Percentiles rank a stretch among this genome's conserved stretches.
phyloP scores from a whole-genome alignment of 2,113 vertebrate genomes.

The Calidris pygmaea region DNA sequence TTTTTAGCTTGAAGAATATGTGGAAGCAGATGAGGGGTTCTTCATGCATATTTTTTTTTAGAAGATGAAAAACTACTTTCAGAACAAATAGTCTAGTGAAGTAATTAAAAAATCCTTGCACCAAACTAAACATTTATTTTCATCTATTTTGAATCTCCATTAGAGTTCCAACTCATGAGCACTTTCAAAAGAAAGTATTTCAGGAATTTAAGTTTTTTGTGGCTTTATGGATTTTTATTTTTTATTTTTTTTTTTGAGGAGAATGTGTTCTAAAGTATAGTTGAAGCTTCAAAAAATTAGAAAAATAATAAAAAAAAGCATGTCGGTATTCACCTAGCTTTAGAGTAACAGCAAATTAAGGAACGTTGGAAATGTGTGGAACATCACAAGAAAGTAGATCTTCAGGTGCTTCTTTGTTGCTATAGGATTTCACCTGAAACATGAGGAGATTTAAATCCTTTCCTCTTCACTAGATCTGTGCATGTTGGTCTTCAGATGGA shows the following conservation, averaged over 20 bases:
- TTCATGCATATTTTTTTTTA: not conserved
- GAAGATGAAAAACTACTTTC: not conserved
- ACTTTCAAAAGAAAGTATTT: not conserved
- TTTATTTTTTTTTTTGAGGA: not conserved
- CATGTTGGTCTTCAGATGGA: not conserved
- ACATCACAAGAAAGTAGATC: not conserved
- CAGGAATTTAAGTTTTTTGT: not conserved
- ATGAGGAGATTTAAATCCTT: not conserved
- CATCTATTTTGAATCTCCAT: not conserved
- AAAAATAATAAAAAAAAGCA: not conserved
- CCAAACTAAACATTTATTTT: not conserved
- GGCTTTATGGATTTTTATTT: not conserved
- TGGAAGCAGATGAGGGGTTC: not conserved
- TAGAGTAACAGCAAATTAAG: not conserved
- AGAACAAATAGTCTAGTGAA: not conserved
- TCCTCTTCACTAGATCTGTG: not conserved
- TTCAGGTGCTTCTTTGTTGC: not conserved
- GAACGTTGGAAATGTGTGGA: not conserved
- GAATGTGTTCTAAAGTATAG: not conserved
- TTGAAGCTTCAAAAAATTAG: not conserved
- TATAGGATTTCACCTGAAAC: not conserved
- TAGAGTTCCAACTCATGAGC: not conserved
- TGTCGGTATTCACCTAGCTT: not conserved
- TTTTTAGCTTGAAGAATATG: not conserved
- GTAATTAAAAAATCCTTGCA: not conserved